These are phyloP conservation scores for Alloscopus bannaensis DNA, from an alignment of 2,888 invertebrate species.

Conservation along the genomic window DNA sequence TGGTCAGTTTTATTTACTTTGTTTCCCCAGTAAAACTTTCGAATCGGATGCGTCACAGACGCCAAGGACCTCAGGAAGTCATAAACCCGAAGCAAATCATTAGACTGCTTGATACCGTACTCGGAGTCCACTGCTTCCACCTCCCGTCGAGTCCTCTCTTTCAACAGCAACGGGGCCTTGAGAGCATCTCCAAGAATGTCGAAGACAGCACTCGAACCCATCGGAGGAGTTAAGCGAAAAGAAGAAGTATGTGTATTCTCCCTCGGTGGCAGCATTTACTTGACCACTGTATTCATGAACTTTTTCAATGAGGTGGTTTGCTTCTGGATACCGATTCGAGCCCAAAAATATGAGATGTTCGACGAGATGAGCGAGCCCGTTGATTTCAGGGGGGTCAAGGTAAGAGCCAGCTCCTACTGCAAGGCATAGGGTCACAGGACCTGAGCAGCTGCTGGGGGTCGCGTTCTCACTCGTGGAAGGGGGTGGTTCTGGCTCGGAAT, in stretches of 20 bases:
- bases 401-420: slow-evolving; percentile 38
- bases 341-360: slow-evolving; percentile 43
- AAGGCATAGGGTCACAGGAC: slow-evolving; percentile 7
- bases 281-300: slow-evolving; percentile 15
- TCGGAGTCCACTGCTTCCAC: slow-evolving; percentile 45
- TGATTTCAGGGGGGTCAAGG: slow-evolving; percentile 17
- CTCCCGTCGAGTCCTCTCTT: neutral
- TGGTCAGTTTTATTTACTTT: slow-evolving; percentile 6
- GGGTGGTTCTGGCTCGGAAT: neutral
- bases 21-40: slow-evolving; percentile 40
- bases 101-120: slow-evolving; percentile 33
- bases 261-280: slow-evolving; percentile 12
- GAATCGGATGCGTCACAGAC: slow-evolving; percentile 12
- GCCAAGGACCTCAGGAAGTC: slow-evolving; percentile 26
- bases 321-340: slow-evolving; percentile 17
- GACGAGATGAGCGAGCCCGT: slow-evolving; percentile 34
- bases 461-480: neutral
- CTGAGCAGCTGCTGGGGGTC: slow-evolving; percentile 13
- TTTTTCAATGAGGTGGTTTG: slow-evolving; percentile 17
- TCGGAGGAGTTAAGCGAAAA: neutral
- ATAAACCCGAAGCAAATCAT: slow-evolving; percentile 2
- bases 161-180: neutral
- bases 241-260: slow-evolving; percentile 36
- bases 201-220: slow-evolving; percentile 14
- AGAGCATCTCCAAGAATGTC: slow-evolving; percentile 20